phyloP scores from a whole-genome alignment of 2,888 invertebrate species.

The Ceratothoa steindachneri region DNA sequence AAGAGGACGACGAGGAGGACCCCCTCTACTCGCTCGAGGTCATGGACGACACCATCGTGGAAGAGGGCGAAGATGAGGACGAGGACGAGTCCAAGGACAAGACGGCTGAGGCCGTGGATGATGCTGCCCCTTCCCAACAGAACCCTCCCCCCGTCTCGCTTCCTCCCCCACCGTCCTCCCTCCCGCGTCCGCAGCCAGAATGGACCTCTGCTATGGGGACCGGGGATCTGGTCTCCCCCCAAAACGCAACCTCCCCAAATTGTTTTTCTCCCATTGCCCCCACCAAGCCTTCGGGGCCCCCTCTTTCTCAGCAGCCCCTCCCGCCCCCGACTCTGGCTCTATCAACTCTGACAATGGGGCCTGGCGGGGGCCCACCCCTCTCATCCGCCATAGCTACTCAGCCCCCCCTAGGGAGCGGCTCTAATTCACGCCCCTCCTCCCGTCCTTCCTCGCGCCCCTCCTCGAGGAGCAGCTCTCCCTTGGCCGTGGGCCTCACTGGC shows the following conservation, averaged over 20 bases:
- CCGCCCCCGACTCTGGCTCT: not conserved
- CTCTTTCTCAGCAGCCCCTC: too few species aligned
- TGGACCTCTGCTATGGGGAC: not conserved
- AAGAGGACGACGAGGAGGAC: conserved; percentile 40
- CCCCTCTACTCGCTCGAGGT: too few species aligned
- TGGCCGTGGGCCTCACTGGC: not conserved
- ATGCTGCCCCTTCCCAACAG: too few species aligned
- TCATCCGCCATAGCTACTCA: not conserved
- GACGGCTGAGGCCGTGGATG: not conserved
- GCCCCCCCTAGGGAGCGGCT: not conserved
- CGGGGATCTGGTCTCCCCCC: not conserved
- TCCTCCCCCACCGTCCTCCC: not conserved
- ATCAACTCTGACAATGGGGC: not conserved
- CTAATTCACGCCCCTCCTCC: not conserved
- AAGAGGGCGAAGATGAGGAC: conserved; percentile 18
- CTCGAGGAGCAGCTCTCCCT: not conserved
- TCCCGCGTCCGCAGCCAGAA: not conserved
- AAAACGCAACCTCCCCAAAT: not conserved
- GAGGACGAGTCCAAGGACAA: not conserved
- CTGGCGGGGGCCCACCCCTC: not conserved
- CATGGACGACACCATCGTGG: conserved; percentile 15
- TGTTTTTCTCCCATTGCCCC: not conserved
- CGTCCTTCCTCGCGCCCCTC: not conserved
- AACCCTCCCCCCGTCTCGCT: not conserved
- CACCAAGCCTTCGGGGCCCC: not conserved